These are phyloP conservation scores for Taeniopygia guttata DNA, from an alignment of 2,797 vertebrate genomes.

Conservation along the genomic window DNA sequence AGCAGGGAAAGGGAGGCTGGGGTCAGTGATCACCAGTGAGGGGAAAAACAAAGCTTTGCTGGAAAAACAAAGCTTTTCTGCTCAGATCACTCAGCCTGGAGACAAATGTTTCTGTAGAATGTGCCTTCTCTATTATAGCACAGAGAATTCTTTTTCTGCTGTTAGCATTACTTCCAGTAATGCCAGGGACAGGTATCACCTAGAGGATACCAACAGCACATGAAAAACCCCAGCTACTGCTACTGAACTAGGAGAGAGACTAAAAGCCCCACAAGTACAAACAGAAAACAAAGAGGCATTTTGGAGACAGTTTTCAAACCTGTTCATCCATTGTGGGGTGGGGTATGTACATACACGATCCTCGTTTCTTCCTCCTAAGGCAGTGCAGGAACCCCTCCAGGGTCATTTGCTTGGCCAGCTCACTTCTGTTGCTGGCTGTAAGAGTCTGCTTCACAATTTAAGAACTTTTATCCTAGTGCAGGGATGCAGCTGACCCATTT, in stretches of 20 bases:
- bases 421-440: not conserved
- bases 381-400: not conserved
- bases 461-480: not conserved
- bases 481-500: not conserved
- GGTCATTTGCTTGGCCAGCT: not conserved
- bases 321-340: accelerated
- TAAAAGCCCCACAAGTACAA: not conserved
- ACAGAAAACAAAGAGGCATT: not conserved
- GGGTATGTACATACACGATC: accelerated
- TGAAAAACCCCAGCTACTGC: not conserved
- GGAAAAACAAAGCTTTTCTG: too few relatives aligned
- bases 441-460: not conserved
- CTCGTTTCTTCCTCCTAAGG: not conserved
- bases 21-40: not conserved
- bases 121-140: not conserved
- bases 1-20: not conserved
- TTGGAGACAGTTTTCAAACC: not conserved
- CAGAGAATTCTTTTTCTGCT: not conserved
- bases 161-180: not conserved
- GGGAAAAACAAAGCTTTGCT: not conserved
- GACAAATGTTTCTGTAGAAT: not conserved
- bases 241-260: not conserved
- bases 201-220: not conserved
- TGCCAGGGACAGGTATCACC: too few relatives aligned
- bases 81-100: not conserved